Conservation (phyloP, 2,113 vertebrate genomes). For the Trematocara variabile region DNA sequence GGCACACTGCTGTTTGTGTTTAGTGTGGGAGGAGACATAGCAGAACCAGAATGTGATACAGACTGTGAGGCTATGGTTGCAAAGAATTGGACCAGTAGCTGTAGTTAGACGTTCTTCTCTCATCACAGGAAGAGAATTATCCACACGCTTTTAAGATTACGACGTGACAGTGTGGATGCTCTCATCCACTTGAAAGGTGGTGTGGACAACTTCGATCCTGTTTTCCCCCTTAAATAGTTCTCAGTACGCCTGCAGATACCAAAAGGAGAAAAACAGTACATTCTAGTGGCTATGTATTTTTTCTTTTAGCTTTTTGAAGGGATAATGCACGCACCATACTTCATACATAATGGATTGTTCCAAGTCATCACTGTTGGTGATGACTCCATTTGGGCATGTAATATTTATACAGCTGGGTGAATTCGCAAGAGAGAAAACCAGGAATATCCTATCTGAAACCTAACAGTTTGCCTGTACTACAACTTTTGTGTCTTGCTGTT, state of each 20-base stretch:
- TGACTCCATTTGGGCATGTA: slow-evolving; percentile 37
- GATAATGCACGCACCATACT: slow-evolving; percentile 4
- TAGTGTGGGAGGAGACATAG: slow-evolving; percentile 28
- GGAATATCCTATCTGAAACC: slow-evolving; percentile 15
- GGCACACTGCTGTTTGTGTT: neutral
- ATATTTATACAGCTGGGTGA: slow-evolving; percentile 32
- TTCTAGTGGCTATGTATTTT: neutral
- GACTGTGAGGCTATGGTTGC: slow-evolving; percentile 18
- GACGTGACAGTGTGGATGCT: neutral
- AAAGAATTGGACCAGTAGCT: slow-evolving; percentile 14
- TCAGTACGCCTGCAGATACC: neutral
- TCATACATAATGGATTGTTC: slow-evolving; percentile 30
- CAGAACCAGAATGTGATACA: slow-evolving; percentile 10
- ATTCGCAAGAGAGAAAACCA: slow-evolving; percentile 9
- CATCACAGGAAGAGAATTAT: slow-evolving; percentile 23
- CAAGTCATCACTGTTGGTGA: slow-evolving; percentile 8
- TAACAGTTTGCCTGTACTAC: neutral
- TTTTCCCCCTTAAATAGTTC: slow-evolving; percentile 22
- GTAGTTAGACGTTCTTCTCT: slow-evolving; percentile 6
- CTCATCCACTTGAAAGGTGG: neutral
- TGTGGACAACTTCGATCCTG: slow-evolving; percentile 9
- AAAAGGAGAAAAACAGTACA: neutral
- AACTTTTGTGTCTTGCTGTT: neutral
- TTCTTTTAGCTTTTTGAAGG: slow-evolving; percentile 1
- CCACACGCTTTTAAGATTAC: slow-evolving; percentile 2